These are phyloP conservation scores for Stegodyphus dumicola DNA, from an alignment of 1,140 invertebrate genomes.

Conservation along the genomic window DNA sequence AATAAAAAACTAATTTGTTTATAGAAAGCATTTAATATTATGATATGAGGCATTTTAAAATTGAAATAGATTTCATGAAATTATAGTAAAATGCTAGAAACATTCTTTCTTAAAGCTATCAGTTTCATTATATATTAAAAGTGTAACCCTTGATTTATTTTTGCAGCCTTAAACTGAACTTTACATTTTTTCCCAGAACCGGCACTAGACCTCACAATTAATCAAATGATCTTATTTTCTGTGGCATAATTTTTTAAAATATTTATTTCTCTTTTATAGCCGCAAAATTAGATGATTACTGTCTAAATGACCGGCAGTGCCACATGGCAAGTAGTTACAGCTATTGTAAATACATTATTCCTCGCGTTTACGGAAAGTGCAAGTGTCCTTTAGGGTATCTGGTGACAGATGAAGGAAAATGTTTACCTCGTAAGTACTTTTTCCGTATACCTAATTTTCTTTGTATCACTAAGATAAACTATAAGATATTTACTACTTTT, in stretches of 20 bases:
- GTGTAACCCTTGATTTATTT: too few relatives aligned
- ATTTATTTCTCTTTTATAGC: slow-evolving; percentile 73
- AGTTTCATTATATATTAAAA: too few relatives aligned
- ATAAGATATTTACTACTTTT: neutral
- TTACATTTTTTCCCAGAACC: too few relatives aligned
- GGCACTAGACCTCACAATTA: too few relatives aligned
- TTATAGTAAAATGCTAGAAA: too few relatives aligned
- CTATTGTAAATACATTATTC: slow-evolving; percentile 88
- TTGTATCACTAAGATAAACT: neutral
- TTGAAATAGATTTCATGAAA: too few relatives aligned
- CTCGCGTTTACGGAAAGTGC: slow-evolving; percentile 87
- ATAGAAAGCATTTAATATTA: too few relatives aligned
- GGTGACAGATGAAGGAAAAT: slow-evolving; percentile 62
- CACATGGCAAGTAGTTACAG: slow-evolving; percentile 82
- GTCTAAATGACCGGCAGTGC: slow-evolving; percentile 89
- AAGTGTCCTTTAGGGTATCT: slow-evolving; percentile 72
- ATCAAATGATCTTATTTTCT: too few relatives aligned
- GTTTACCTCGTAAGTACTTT: slow-evolving; percentile 62
- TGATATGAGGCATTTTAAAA: too few relatives aligned
- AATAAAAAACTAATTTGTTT: too few relatives aligned
- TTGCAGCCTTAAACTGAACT: too few relatives aligned
- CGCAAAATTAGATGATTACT: slow-evolving; percentile 86
- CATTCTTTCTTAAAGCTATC: too few relatives aligned
- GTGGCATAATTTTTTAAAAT: neutral
- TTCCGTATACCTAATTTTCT: neutral